Base-by-base conservation (phyloP, 2,888 invertebrate genomes). In the Torymus texanus region DNA sequence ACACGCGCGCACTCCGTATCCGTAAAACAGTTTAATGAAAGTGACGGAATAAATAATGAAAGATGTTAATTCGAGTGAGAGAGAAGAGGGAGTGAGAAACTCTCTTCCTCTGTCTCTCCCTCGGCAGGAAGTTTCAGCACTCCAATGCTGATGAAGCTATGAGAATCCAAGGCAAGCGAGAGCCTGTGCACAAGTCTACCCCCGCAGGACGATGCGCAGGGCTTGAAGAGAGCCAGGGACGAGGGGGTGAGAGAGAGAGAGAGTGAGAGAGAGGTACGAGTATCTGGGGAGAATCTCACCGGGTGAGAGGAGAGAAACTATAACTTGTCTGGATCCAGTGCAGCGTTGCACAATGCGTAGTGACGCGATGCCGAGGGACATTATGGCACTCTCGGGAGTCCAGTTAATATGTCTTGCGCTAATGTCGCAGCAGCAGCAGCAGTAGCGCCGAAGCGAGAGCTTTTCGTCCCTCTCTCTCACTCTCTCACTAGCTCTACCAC, bases 341-440 rank as follows among this genome's bases (percentile, higher is more conserved):
- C 77, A 72, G 55, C 80, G 80, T 74, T 82, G 80, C 75, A 83
- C 76, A 80, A 80, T 81, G 83, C 83, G 80, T 79, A 81, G 82
- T 82, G 84, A 86, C 85, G 82, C 83, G 79, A 72, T 75, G 78
- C 78, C 72, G 82, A 81, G 84, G 83, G 84, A 85, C 85, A 83
- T 86, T 87, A 87, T 82, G 83, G 83, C 81, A 84, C 87, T 85
- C 87, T 83, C 77, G 86, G 85, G 87, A 87, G 79, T 84, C 83
- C 82, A 81, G 84, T 87, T 88, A 86, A 87, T 88, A 85, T 84
- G 85, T 87, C 85, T 86, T 84, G 80, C 81, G 81, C 76, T 82
- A 81, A 81, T 81, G 81, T 81, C 73, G 50, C 75, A 41, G 41
- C 41, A 41, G 41, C 29, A 29, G 29, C 8, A 41, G 41, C 41